These are phyloP conservation scores for Chelon labrosus DNA, from an alignment of 2,797 vertebrate genomes.

Conservation along the genomic window DNA sequence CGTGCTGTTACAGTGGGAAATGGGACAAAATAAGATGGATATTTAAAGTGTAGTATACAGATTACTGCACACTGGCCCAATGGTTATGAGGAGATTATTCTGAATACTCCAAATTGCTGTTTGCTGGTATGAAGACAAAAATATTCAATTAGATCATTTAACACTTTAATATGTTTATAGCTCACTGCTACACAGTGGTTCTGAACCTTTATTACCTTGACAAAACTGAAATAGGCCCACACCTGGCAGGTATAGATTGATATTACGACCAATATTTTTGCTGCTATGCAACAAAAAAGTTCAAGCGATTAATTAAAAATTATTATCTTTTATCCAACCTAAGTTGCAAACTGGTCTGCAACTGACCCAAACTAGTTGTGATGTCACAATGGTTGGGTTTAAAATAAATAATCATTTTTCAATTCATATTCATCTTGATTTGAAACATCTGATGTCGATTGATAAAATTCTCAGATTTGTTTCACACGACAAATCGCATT, in stretches of 20 bases:
- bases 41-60: conserved; percentile 41
- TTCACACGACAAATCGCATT: too few relatives aligned
- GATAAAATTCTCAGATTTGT: too few relatives aligned
- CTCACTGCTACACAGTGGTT: background rate
- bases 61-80: conserved; percentile 21
- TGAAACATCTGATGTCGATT: too few relatives aligned
- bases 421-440: too few relatives aligned
- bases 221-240: background rate
- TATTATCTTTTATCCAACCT: background rate
- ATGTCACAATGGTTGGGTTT: background rate
- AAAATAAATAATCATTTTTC: too few relatives aligned
- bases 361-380: background rate
- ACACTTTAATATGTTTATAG: background rate
- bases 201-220: background rate
- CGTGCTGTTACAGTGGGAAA: conserved; percentile 49
- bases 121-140: background rate
- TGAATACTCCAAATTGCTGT: background rate
- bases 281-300: background rate
- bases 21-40: conserved; percentile 27
- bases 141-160: too few relatives aligned
- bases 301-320: background rate
- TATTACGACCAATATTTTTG: too few relatives aligned
- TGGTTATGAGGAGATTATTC: conserved; percentile 25
- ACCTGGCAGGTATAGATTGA: background rate
- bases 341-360: background rate